A percentile compares a stretch with the other conserved stretches of the same genome.
Evolutionary conservation across 2,888 invertebrate species (phyloP).

Genomic region (Baronia brevicornis): DNA sequence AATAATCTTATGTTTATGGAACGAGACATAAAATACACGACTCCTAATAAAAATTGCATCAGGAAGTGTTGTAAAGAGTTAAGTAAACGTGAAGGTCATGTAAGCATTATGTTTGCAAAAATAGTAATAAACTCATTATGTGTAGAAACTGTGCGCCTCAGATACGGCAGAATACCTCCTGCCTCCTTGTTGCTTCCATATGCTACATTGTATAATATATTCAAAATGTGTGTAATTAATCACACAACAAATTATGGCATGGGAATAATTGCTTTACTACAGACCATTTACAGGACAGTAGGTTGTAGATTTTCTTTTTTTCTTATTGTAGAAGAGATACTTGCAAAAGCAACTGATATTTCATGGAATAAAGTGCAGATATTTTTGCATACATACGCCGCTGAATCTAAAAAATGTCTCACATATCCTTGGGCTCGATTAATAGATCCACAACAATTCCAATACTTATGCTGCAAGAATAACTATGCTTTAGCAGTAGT

Average conservation of each 20-base stretch:
- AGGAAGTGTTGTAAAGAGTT: conserved; percentile 19
- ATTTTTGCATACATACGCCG: conserved; percentile 16
- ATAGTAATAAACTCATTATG: conserved; percentile 19
- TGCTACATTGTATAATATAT: conserved; percentile 14
- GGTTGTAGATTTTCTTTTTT: neutral
- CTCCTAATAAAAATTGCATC: conserved; percentile 20
- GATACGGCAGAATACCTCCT: neutral
- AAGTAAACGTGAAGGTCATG: conserved; percentile 12
- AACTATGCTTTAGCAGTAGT: conserved; percentile 21
- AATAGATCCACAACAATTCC: conserved; percentile 19
- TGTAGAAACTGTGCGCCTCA: conserved; percentile 2
- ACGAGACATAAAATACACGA: conserved; percentile 10
- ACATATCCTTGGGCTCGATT: conserved; percentile 23
- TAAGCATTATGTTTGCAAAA: conserved; percentile 24
- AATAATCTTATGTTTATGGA: neutral
- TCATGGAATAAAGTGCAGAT: conserved; percentile 15
- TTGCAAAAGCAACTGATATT: conserved; percentile 16
- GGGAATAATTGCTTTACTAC: conserved; percentile 20
- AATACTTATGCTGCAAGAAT: conserved; percentile 17
- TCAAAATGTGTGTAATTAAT: conserved; percentile 18
- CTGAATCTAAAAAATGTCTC: neutral
- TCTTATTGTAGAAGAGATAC: conserved; percentile 12
- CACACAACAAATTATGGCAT: conserved; percentile 21
- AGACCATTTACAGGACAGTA: conserved; percentile 7
- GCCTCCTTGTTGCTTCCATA: too few species aligned